Evolutionary conservation across 2,888 invertebrate genomes (phyloP), one percentile per base, ranked within the genome.

Genomic region (Oligia fasciuncula): DNA sequence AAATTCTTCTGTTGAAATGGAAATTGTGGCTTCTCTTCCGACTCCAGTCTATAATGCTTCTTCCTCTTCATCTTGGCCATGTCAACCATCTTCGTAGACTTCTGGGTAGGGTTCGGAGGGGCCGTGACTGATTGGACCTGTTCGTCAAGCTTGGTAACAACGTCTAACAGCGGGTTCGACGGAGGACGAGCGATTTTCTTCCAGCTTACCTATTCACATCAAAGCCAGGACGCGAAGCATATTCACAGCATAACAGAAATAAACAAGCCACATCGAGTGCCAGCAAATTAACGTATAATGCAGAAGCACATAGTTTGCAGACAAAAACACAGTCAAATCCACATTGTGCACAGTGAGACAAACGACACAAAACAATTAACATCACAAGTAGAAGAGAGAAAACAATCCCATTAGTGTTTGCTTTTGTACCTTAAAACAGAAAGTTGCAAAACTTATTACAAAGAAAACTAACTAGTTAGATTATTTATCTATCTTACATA

Each of bases 1-100:
- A 98, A 99, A 91, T 98, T 99, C 92, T 97, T 98, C 84, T 98
- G 97, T 96, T 98, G 98, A 77, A 98, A 97, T 0, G 98, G 98
- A 95, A 99, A 98, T 78, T 97, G 97, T 0, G 98, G 98, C 83
- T 98, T 98, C 89, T 98, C 98, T 91, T 99, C 99, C 0, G 98
- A 98, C 74, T 98, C 97, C 75, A 98, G 95, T 86, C 98, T 97
- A 92, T 98, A 99, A 82, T 99, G 97, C 90, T 98, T 97, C 90
- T 98, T 97, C 84, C 98, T 97, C 65, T 97, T 96, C 29, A 96
- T 95, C 91, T 97, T 97, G 4, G 98, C 97, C 82, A 97, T 97
- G 80, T 98, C 98, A 29, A 96, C 94, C 89, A 96, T 94, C 76
- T 97, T 97, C 80, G 95, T 92, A 2, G 94, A 91, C 89, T 95